Base-by-base conservation (phyloP, 2,797 vertebrate species). In the Eidolon dupreanum region DNA sequence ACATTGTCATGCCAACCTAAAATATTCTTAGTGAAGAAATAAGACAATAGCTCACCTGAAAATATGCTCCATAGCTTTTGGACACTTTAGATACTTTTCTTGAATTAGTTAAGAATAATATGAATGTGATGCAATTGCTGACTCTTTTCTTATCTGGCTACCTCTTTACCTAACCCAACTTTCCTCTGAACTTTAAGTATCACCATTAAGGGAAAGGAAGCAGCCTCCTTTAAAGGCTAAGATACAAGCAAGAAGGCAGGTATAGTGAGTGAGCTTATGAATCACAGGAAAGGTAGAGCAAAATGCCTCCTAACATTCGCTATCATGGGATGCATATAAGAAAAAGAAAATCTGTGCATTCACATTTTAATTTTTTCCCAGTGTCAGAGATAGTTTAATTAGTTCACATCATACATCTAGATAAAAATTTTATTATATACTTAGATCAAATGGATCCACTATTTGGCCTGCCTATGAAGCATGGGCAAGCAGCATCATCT, bases 371-470 rank as follows among this genome's bases (percentile, higher is more conserved):
- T 98, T 94, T 98, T 98, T 98, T 97, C 96, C 95, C 93, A 94
- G 92, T 98, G 93, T 92, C 95, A 97, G 96, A 97, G 92, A 96
- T 74, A 97, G 96, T 96, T 98, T 98, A 98, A 98, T 98, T 98
- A 98, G 96, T 90, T 97, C 88, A 98, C 92, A 96, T 97, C 97
- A 97, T 95, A 98, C 97, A 98, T 94, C 96, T 97, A 96, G 96
- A 97, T 93, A 92, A 97, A 97, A 97, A 97, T 97, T 55, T 88
- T 41, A 83, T 63, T 77, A 79, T 68, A 91, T 81, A 51, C 10
- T 28, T 88, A 92, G 73, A 96, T 61, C n/a, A 95, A 79, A 89
- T 26, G 19, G 84, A 41, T 90, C 49, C 94, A 86, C 95, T 96
- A 97, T 97, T 98, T 98, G 96, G 97, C 92, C 95, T 97, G 85